phyloP scores from a whole-genome alignment of 2,888 invertebrate genomes.

The Netelia virgata region DNA sequence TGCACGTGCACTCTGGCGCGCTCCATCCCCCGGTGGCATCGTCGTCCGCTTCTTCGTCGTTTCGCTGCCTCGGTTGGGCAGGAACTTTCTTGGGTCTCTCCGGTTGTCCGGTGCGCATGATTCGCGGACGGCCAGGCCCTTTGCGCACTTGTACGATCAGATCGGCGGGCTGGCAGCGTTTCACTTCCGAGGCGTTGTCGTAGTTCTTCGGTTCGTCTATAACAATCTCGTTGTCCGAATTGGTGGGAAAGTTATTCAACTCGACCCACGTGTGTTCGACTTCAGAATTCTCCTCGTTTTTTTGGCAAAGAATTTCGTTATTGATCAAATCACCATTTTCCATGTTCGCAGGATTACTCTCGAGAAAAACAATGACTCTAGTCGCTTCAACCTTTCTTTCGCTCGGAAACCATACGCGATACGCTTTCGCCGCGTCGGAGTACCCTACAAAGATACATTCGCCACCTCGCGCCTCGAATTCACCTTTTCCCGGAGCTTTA shows the following conservation, averaged over 20 bases:
- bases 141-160: not conserved
- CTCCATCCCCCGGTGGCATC: not conserved
- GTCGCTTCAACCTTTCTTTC: not conserved
- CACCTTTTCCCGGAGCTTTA: constrained; percentile 51
- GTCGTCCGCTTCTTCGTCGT: too few species aligned
- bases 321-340: not conserved
- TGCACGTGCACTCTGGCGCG: not conserved
- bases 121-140: not conserved
- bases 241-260: not conserved
- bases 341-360: constrained; percentile 2
- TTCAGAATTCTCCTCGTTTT: not conserved
- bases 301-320: not conserved
- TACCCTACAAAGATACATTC: constrained; percentile 32
- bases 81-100: not conserved
- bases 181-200: not conserved
- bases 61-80: not conserved
- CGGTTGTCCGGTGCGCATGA: not conserved
- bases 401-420: constrained; percentile 20
- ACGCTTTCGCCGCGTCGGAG: constrained; percentile 20
- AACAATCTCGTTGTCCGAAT: not conserved
- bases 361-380: not conserved
- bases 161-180: not conserved
- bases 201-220: too few species aligned
- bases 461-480: constrained; percentile 56
- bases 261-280: not conserved